phyloP scores from a whole-genome alignment of 1,140 invertebrate species.

The Maniola jurtina region DNA sequence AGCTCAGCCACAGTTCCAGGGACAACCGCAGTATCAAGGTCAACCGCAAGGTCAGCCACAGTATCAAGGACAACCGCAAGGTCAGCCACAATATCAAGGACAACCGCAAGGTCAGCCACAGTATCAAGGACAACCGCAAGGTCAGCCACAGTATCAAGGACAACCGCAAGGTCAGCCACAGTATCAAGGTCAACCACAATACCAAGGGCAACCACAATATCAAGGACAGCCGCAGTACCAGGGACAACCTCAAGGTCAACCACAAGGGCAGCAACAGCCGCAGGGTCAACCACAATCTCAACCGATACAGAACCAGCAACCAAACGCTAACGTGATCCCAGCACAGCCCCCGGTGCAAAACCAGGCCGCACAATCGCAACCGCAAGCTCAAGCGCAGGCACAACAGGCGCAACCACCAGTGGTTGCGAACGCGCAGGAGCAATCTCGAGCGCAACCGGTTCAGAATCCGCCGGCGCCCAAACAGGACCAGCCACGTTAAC shows the following conservation, averaged over 20 bases:
- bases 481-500: neutral
- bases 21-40: slow-evolving; percentile 33
- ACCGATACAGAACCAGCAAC: slow-evolving; percentile 20
- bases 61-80: slow-evolving; percentile 31
- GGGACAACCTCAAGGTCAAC: slow-evolving; percentile 25
- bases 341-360: slow-evolving; percentile 15
- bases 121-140: slow-evolving; percentile 25
- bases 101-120: slow-evolving; percentile 33
- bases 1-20: slow-evolving; percentile 31
- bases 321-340: neutral
- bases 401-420: slow-evolving; percentile 1
- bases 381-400: slow-evolving; percentile 31
- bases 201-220: slow-evolving; percentile 37
- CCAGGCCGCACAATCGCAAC: slow-evolving; percentile 27
- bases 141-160: slow-evolving; percentile 28
- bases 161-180: slow-evolving; percentile 34
- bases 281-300: slow-evolving; percentile 27
- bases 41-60: slow-evolving; percentile 29
- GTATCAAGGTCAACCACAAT: slow-evolving; percentile 31
- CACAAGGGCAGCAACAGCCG: slow-evolving; percentile 33
- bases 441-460: neutral
- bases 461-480: neutral
- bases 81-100: slow-evolving; percentile 33
- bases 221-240: slow-evolving; percentile 35
- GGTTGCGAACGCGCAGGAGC: neutral